phyloP scores from a whole-genome alignment of 2,888 invertebrate genomes.

The Portevinia maculata region DNA sequence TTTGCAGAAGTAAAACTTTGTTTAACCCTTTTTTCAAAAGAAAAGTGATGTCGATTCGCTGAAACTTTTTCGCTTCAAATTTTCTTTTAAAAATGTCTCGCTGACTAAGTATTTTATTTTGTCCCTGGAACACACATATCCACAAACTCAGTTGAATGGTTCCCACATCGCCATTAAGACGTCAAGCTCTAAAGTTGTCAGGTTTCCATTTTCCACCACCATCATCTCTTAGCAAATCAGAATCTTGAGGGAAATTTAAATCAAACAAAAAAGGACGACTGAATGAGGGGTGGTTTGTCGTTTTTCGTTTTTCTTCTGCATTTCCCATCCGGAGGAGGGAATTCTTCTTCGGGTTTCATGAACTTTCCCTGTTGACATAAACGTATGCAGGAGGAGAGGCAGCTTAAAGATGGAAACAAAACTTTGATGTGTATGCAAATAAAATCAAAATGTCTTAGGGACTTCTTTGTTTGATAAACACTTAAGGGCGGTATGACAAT shows the following conservation, averaged over 20 bases:
- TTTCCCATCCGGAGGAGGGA: slow-evolving; percentile 6
- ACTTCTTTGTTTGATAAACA: slow-evolving; percentile 61
- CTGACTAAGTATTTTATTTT: slow-evolving; percentile 54
- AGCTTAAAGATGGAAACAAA: slow-evolving; percentile 16
- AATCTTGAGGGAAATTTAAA: slow-evolving; percentile 52
- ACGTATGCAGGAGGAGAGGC: slow-evolving; percentile 9
- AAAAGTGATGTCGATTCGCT: not conserved
- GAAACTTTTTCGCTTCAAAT: slow-evolving; percentile 1
- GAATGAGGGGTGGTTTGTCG: not conserved
- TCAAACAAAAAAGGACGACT: slow-evolving; percentile 16
- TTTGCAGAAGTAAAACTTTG: not conserved
- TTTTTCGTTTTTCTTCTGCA: slow-evolving; percentile 15
- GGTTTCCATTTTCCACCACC: slow-evolving; percentile 41
- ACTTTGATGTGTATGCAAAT: slow-evolving; percentile 73
- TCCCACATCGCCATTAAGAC: slow-evolving; percentile 76
- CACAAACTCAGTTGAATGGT: slow-evolving; percentile 75
- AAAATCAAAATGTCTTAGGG: slow-evolving; percentile 71
- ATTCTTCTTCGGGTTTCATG: slow-evolving; percentile 3
- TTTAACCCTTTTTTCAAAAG: slow-evolving; percentile 20
- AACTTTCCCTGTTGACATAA: slow-evolving; percentile 52
- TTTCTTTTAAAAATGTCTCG: slow-evolving; percentile 1
- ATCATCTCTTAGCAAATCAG: slow-evolving; percentile 57
- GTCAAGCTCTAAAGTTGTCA: slow-evolving; percentile 37
- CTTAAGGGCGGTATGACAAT: slow-evolving; percentile 28
- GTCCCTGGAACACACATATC: slow-evolving; percentile 17